Evolutionary conservation across 2,113 vertebrate genomes (phyloP).

Genomic region (Coptodon bakossiorum): DNA sequence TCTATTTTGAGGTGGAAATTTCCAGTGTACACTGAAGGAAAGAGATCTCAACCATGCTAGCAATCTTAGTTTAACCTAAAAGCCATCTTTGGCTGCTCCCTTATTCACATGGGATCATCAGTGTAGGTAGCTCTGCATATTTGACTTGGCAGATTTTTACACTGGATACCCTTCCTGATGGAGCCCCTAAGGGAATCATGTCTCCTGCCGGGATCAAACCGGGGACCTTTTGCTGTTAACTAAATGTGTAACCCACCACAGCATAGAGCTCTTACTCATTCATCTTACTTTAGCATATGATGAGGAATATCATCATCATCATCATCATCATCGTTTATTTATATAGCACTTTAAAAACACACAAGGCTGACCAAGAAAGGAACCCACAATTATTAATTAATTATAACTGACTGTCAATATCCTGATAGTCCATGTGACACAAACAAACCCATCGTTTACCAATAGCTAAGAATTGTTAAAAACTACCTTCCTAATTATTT

Average conservation of each 20-base stretch:
- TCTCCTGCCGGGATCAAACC: neutral
- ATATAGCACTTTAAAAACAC: too few species aligned
- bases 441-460: neutral
- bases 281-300: neutral
- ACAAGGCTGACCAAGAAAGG: too few species aligned
- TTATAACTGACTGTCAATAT: neutral
- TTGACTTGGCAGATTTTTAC: neutral
- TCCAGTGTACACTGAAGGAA: neutral
- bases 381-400: neutral
- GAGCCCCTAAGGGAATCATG: neutral
- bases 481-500: neutral
- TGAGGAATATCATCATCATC: too few species aligned
- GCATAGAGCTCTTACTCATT: neutral
- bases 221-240: neutral
- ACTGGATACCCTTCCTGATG: neutral
- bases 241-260: neutral
- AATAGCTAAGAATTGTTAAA: neutral
- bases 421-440: neutral
- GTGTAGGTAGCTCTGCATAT: neutral
- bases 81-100: neutral
- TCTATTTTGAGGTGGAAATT: neutral
- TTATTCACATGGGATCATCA: neutral
- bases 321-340: too few species aligned
- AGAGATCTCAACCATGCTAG: neutral
- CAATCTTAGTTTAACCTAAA: neutral